These are phyloP conservation scores for Parnassius smintheus DNA, from an alignment of 2,888 invertebrate species.

Conservation along the genomic window DNA sequence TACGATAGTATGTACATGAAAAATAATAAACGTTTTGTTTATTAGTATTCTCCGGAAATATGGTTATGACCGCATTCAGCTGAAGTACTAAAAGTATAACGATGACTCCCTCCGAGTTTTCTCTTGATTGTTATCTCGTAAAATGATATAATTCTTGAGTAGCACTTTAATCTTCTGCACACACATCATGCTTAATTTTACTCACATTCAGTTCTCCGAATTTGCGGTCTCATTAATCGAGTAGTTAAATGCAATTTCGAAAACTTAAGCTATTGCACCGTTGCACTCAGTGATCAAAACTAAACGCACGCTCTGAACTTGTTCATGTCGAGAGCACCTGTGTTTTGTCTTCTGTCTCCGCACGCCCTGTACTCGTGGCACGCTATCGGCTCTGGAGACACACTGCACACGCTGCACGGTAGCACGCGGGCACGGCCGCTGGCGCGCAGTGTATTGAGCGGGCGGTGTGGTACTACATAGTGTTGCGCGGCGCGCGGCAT, in stretches of 20 bases:
- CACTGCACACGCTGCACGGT: background rate
- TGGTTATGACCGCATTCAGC: too few relatives aligned
- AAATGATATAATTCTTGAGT: too few relatives aligned
- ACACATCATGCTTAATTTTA: background rate
- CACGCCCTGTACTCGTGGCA: background rate
- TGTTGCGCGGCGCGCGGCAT: constrained; percentile 28
- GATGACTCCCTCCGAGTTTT: too few relatives aligned
- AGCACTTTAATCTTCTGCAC: background rate
- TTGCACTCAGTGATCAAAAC: background rate
- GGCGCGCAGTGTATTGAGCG: constrained; percentile 9
- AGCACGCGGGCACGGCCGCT: background rate
- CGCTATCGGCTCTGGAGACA: background rate
- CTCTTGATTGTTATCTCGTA: too few relatives aligned
- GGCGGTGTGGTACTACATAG: constrained; percentile 25
- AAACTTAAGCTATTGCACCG: constrained; percentile 2
- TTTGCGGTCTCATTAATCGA: constrained; percentile 6
- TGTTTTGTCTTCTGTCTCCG: background rate
- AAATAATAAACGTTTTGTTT: too few relatives aligned
- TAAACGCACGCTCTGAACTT: background rate
- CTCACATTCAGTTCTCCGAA: background rate
- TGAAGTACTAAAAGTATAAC: too few relatives aligned
- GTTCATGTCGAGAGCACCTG: background rate
- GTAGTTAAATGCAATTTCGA: background rate
- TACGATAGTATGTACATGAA: too few relatives aligned
- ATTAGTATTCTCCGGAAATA: too few relatives aligned